Conservation (phyloP, 2,888 invertebrate species). For the Tyria jacobaeae region DNA sequence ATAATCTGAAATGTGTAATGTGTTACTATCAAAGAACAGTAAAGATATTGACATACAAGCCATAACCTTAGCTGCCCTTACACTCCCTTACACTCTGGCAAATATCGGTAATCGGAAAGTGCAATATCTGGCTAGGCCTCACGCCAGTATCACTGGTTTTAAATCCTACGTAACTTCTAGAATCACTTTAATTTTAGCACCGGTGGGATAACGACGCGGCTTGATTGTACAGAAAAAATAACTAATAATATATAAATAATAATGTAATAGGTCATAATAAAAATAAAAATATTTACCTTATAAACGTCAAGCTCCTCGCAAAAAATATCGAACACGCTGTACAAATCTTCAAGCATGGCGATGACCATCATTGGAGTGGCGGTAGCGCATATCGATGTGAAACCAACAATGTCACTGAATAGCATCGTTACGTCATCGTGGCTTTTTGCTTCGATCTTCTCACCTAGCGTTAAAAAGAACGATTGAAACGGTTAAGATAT, state of each 20-base stretch:
- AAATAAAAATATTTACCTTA: constrained; percentile 88
- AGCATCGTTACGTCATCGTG: constrained; percentile 98
- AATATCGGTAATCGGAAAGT: too few species aligned
- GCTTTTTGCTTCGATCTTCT: constrained; percentile 96
- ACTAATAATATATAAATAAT: too few species aligned
- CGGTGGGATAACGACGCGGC: too few species aligned
- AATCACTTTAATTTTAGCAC: too few species aligned
- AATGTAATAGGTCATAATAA: neutral
- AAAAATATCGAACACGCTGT: constrained; percentile 96
- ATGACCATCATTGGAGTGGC: constrained; percentile 98
- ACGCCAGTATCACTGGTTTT: too few species aligned
- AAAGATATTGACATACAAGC: too few species aligned
- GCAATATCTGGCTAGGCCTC: too few species aligned
- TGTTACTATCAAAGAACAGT: neutral
- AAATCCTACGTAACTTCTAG: too few species aligned
- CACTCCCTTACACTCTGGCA: too few species aligned
- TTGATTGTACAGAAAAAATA: too few species aligned
- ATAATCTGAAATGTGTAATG: neutral
- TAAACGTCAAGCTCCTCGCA: constrained; percentile 98
- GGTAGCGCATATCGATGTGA: constrained; percentile 97
- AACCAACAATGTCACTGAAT: constrained; percentile 98
- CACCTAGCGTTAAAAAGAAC: constrained; percentile 83
- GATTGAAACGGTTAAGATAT: neutral
- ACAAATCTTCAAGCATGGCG: constrained; percentile 96
- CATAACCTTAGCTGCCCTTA: too few species aligned